Evolutionary conservation across 1,140 invertebrate genomes (phyloP).

Genomic region (Procambarus clarkii): DNA sequence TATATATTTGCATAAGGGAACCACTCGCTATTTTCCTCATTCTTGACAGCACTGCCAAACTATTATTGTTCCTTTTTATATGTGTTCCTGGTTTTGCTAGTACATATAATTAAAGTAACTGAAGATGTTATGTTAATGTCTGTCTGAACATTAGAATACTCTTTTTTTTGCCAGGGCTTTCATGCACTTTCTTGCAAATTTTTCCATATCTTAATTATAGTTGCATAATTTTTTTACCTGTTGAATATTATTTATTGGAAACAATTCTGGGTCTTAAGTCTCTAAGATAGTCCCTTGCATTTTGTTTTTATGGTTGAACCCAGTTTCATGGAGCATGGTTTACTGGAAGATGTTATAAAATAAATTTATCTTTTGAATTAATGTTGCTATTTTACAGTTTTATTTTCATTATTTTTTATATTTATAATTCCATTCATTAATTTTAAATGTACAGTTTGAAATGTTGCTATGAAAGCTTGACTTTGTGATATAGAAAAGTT

Average conservation of each 20-base stretch:
- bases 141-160: not conserved
- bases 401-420: not conserved
- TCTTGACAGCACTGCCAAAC: no score
- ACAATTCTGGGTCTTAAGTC: not conserved
- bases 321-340: not conserved
- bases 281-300: not conserved
- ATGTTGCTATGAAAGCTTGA: not conserved
- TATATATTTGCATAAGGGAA: no score
- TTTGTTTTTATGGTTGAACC: not conserved
- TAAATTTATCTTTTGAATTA: constrained; percentile 7
- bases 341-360: not conserved
- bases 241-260: not conserved
- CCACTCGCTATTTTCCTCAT: no score
- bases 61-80: no score
- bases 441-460: not conserved
- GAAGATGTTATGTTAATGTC: no score
- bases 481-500: no score
- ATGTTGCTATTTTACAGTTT: not conserved
- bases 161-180: not conserved
- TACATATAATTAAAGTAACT: no score
- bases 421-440: not conserved
- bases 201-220: not conserved
- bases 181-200: not conserved
- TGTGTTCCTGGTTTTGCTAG: no score
- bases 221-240: not conserved